A percentile compares a stretch with the other conserved stretches of the same genome.
phyloP scores from a whole-genome alignment of 2,888 invertebrate genomes.

The Neoscelio sp. region DNA sequence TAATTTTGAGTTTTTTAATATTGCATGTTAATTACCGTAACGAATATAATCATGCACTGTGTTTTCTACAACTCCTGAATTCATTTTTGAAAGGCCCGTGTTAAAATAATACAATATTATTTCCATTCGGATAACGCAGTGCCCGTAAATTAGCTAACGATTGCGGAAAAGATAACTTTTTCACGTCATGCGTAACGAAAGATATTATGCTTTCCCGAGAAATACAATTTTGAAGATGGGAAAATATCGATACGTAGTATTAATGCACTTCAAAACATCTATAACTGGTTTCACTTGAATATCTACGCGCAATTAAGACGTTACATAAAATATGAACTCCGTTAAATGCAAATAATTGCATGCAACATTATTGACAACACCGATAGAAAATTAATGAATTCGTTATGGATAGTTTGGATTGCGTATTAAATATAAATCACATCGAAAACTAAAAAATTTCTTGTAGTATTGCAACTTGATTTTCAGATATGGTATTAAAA shows the following conservation, averaged over 20 bases:
- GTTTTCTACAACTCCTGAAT: not conserved
- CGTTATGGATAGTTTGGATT: not conserved
- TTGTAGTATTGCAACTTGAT: no score
- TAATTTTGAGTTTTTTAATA: not conserved
- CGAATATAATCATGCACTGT: not conserved
- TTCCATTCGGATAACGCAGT: not conserved
- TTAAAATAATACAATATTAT: slow-evolving; percentile 2
- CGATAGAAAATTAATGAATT: not conserved
- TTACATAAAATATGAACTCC: slow-evolving; percentile 3
- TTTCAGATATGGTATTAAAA: no score
- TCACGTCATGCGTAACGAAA: slow-evolving; percentile 8
- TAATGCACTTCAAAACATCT: not conserved
- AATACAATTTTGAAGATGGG: slow-evolving; percentile 12
- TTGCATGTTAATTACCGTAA: not conserved
- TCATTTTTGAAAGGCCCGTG: not conserved
- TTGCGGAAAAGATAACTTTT: not conserved
- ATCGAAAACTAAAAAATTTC: no score
- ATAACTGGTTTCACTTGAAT: not conserved
- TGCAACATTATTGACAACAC: not conserved
- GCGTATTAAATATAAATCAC: not conserved
- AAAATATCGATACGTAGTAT: slow-evolving; percentile 3
- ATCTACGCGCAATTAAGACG: slow-evolving; percentile 2
- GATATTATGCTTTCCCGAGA: slow-evolving; percentile 4
- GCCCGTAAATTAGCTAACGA: not conserved
- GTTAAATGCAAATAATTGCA: slow-evolving; percentile 3